Conservation (phyloP, 1,140 invertebrate genomes). For the Pseudomyrmex dendroicus region DNA sequence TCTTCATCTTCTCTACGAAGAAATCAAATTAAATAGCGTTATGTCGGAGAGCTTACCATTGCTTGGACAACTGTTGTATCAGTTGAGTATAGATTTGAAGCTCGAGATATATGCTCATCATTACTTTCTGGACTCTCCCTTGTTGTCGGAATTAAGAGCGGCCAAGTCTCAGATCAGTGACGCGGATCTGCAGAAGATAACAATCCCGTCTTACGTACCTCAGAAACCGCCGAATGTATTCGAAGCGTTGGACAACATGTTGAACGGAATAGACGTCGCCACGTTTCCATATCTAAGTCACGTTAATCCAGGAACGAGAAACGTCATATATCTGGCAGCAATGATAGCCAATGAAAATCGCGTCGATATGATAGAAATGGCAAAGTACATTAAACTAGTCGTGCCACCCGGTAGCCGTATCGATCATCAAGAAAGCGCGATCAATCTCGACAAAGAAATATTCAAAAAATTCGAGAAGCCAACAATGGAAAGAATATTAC, state of each 20-base stretch:
- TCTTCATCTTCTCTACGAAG: conserved; percentile 96
- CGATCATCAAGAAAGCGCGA: conserved; percentile 77
- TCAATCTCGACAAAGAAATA: conserved; percentile 77
- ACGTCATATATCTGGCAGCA: conserved; percentile 89
- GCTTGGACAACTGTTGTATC: conserved; percentile 91
- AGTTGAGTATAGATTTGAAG: conserved; percentile 92
- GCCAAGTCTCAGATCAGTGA: conserved; percentile 84
- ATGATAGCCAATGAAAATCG: conserved; percentile 72
- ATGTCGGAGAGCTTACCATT: conserved; percentile 89
- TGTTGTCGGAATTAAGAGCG: conserved; percentile 84
- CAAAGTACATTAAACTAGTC: conserved; percentile 80
- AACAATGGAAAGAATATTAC: conserved; percentile 75
- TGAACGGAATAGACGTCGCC: conserved; percentile 84
- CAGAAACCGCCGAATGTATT: conserved; percentile 90
- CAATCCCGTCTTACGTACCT: conserved; percentile 87
- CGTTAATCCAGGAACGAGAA: conserved; percentile 90
- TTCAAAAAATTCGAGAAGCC: conserved; percentile 72
- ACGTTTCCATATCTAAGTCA: conserved; percentile 90
- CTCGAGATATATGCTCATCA: conserved; percentile 90
- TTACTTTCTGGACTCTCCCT: conserved; percentile 95
- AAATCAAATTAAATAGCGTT: conserved; percentile 93
- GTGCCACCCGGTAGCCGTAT: conserved; percentile 79
- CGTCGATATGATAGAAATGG: conserved; percentile 69
- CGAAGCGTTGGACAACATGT: conserved; percentile 88
- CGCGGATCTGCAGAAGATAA: conserved; percentile 87